A percentile compares a stretch with the other conserved stretches of the same genome.
Evolutionary conservation across 2,888 invertebrate genomes (phyloP).

Genomic region (Cerastis leucographa): DNA sequence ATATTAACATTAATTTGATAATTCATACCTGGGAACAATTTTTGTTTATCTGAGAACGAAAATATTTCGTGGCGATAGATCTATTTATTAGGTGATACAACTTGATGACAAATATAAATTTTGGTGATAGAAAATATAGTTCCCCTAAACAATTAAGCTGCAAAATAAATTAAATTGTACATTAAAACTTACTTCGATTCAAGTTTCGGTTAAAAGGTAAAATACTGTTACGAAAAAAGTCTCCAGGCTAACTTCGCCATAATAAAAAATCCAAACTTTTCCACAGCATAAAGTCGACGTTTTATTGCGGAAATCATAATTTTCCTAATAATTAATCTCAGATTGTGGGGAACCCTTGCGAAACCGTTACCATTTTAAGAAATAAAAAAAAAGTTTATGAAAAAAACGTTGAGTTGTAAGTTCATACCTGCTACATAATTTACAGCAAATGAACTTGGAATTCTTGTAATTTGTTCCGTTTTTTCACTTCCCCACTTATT

Average conservation of each 20-base stretch:
- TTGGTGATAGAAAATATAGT: too few relatives aligned
- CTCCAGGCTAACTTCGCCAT: slow-evolving; percentile 27
- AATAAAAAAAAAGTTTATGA: slow-evolving; percentile 38
- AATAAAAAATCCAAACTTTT: slow-evolving; percentile 54
- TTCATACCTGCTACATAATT: slow-evolving; percentile 56
- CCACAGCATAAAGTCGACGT: slow-evolving; percentile 52
- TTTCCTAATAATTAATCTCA: slow-evolving; percentile 71
- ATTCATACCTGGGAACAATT: too few relatives aligned
- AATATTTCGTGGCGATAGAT: too few relatives aligned
- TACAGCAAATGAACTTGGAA: slow-evolving; percentile 55
- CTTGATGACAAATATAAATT: too few relatives aligned
- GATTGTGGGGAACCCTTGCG: slow-evolving; percentile 60
- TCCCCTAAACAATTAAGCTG: slow-evolving; percentile 5
- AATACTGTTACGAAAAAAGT: slow-evolving; percentile 34
- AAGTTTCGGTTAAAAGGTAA: slow-evolving; percentile 41
- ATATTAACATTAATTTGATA: too few relatives aligned
- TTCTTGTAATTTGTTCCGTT: slow-evolving; percentile 56
- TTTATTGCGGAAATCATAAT: slow-evolving; percentile 67
- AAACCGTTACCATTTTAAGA: slow-evolving; percentile 49
- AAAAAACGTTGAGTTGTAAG: slow-evolving; percentile 22
- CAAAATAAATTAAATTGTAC: slow-evolving; percentile 15
- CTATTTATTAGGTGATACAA: too few relatives aligned
- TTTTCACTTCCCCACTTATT: slow-evolving; percentile 46
- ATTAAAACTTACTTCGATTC: slow-evolving; percentile 27
- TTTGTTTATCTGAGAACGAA: too few relatives aligned